Conservation (phyloP, 2,888 invertebrate species). For the Orthonevra nobilis region DNA sequence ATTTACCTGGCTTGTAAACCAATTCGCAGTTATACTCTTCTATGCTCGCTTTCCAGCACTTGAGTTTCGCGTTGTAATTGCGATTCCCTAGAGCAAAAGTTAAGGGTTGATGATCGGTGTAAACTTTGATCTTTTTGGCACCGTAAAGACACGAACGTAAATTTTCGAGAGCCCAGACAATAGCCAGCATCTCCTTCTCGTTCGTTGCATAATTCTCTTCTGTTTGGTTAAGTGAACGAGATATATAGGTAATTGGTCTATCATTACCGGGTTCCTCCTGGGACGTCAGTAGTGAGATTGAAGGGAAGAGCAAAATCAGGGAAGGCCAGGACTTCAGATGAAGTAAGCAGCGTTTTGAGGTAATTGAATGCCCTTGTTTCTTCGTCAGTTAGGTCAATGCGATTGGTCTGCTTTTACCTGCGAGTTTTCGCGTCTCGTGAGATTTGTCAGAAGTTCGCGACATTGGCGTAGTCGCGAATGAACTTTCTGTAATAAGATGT, state of each 20-base stretch:
- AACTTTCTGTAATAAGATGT: no score
- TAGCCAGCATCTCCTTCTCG: no score
- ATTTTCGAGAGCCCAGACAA: no score
- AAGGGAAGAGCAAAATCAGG: constrained; percentile 52
- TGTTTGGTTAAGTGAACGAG: background rate
- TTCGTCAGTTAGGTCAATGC: constrained; percentile 21
- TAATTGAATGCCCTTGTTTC: constrained; percentile 50
- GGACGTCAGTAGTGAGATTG: constrained; percentile 7
- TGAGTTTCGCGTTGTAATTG: no score
- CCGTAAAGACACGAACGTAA: no score
- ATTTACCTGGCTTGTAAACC: no score
- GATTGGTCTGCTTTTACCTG: constrained; percentile 56
- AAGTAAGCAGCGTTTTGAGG: constrained; percentile 55
- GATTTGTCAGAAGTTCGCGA: constrained; percentile 10
- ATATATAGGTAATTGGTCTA: background rate
- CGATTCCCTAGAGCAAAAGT: no score
- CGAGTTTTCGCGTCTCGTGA: constrained; percentile 57
- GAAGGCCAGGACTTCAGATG: constrained; percentile 54
- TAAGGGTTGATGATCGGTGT: no score
- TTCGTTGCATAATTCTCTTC: background rate
- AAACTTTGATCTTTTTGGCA: no score
- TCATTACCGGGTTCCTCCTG: background rate
- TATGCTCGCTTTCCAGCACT: no score
- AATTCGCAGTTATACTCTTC: no score
- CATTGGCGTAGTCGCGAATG: constrained; percentile 32